These are phyloP conservation scores for Oreotragus oreotragus DNA, from an alignment of 2,113 vertebrate species.

Conservation along the genomic window DNA sequence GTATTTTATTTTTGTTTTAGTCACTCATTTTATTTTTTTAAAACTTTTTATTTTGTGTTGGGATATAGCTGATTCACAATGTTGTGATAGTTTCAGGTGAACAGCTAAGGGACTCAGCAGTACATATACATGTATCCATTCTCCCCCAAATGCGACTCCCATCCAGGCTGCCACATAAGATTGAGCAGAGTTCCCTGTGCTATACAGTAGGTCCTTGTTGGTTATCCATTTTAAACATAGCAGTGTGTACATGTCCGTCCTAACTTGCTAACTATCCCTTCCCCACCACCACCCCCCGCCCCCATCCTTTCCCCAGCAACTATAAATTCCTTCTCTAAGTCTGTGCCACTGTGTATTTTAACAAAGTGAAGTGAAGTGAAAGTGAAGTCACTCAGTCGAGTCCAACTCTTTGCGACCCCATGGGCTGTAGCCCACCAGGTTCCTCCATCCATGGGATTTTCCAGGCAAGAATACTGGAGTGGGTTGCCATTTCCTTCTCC, in stretches of 20 bases:
- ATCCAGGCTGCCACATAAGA: not conserved
- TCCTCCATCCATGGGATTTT: not conserved
- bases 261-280: not conserved
- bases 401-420: not conserved
- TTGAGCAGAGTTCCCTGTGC: not conserved
- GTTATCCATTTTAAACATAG: not conserved
- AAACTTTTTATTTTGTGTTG: not conserved
- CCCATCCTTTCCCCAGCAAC: too few relatives aligned
- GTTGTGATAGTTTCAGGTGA: not conserved
- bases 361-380: not conserved
- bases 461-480: not conserved
- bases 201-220: not conserved
- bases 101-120: not conserved
- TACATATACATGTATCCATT: not conserved
- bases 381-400: not conserved
- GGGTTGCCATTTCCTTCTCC: not conserved
- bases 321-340: too few relatives aligned
- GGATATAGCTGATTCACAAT: not conserved
- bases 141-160: not conserved
- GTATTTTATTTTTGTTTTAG: not conserved
- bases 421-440: not conserved
- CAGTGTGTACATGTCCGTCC: not conserved
- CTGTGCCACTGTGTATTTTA: too few relatives aligned
- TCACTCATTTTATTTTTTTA: not conserved
- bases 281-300: fast-evolving